Conservation (phyloP, 2,888 invertebrate genomes). For the Pedicia rivosa region DNA sequence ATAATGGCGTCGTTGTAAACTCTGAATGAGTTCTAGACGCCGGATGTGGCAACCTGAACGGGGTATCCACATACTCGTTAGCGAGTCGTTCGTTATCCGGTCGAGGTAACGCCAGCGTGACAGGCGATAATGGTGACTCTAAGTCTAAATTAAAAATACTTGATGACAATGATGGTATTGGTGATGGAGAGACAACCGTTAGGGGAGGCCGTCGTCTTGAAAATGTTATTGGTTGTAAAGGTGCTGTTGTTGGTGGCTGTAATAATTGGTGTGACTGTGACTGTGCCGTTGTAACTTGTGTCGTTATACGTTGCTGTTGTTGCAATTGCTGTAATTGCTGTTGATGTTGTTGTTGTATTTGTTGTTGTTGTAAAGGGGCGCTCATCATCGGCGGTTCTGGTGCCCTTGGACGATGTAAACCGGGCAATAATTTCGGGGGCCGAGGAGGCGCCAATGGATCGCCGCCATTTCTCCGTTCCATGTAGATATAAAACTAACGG, state of each 20-base stretch:
- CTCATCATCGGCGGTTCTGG: constrained; percentile 39
- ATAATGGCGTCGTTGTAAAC: neutral
- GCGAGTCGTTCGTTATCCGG: constrained; percentile 72
- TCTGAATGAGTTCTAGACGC: constrained; percentile 14
- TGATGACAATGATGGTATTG: constrained; percentile 20
- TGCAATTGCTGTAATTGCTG: constrained; percentile 12
- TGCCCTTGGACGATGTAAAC: constrained; percentile 43
- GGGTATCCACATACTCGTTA: constrained; percentile 91
- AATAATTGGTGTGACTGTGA: constrained; percentile 14
- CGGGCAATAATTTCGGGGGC: constrained; percentile 57
- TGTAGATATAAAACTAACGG: constrained; percentile 33
- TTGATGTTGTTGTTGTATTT: constrained; percentile 12
- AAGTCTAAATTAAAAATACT: constrained; percentile 17
- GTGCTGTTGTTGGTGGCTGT: constrained; percentile 17
- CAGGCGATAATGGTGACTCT: constrained; percentile 28
- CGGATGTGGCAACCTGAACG: constrained; percentile 36
- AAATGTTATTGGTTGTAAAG: constrained; percentile 20
- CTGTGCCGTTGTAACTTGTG: constrained; percentile 9
- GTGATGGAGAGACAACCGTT: constrained; percentile 12
- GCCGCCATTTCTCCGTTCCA: constrained; percentile 64
- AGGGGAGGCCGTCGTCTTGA: constrained; percentile 25
- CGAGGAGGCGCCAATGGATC: constrained; percentile 56
- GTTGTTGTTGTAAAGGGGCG: constrained; percentile 20
- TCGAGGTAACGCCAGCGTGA: constrained; percentile 51
- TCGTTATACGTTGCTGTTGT: constrained; percentile 12